Evolutionary conservation across 2,797 vertebrate species (phyloP).

Genomic region (Loris lydekkerianus): DNA sequence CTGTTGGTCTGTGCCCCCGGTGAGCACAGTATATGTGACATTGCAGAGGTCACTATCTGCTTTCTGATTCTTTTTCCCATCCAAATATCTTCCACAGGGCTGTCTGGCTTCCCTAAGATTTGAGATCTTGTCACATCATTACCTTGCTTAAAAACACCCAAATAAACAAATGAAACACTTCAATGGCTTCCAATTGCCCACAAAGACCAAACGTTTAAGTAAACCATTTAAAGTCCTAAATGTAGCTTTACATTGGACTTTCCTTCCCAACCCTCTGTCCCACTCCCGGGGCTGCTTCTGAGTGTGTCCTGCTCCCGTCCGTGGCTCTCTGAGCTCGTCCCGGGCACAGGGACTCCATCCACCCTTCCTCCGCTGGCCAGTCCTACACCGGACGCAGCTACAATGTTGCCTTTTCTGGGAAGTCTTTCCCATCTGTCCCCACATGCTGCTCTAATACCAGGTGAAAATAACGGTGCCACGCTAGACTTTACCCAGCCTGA

Average conservation of each 20-base stretch:
- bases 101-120: background rate
- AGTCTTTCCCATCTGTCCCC: background rate
- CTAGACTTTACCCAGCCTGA: conserved; percentile 17
- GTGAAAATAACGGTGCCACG: background rate
- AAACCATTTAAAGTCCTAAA: conserved; percentile 11
- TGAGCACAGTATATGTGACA: background rate
- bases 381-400: background rate
- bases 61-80: background rate
- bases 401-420: background rate
- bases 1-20: background rate
- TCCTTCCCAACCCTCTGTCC: background rate
- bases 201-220: conserved; percentile 45
- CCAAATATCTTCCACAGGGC: background rate
- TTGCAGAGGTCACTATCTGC: background rate
- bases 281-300: background rate
- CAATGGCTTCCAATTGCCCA: background rate
- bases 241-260: conserved; percentile 15
- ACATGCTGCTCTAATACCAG: background rate
- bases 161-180: conserved; percentile 34
- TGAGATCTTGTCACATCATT: conserved; percentile 27
- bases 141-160: conserved; percentile 11
- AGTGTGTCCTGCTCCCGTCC: background rate
- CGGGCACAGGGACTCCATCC: background rate
- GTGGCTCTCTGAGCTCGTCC: background rate
- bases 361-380: background rate